A percentile compares a stretch with the other conserved stretches of the same genome.
phyloP scores from a whole-genome alignment of 2,888 invertebrate genomes.

The Metalampra italica region DNA sequence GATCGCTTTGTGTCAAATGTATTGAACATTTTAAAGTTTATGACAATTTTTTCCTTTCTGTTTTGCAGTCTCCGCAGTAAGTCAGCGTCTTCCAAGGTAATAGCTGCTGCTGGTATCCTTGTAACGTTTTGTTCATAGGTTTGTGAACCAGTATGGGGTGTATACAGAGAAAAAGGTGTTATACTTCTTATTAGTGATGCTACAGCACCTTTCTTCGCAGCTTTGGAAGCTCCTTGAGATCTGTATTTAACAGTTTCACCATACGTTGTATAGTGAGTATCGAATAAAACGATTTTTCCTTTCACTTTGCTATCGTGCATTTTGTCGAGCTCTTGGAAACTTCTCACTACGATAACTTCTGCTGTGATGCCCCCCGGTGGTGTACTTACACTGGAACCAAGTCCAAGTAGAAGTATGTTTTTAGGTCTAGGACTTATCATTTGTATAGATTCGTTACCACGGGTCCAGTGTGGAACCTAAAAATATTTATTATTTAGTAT shows the following conservation, averaged over 20 bases:
- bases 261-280: constrained; percentile 81
- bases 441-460: constrained; percentile 81
- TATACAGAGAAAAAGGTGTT: constrained; percentile 85
- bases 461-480: constrained; percentile 63
- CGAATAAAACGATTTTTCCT: constrained; percentile 88
- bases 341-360: constrained; percentile 82
- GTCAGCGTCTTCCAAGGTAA: constrained; percentile 87
- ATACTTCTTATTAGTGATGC: constrained; percentile 85
- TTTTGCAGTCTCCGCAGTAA: constrained; percentile 81
- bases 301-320: constrained; percentile 65
- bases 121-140: constrained; percentile 74
- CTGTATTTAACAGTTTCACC: constrained; percentile 83
- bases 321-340: constrained; percentile 81
- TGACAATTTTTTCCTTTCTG: constrained; percentile 56
- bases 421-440: constrained; percentile 80
- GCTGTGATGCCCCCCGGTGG: constrained; percentile 83
- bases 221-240: constrained; percentile 80
- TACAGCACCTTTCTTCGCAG: constrained; percentile 84
- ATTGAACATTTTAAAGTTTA: constrained; percentile 81
- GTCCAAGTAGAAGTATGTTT: constrained; percentile 81
- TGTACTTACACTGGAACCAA: constrained; percentile 84
- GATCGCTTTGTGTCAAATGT: constrained; percentile 77
- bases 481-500: constrained; percentile 13
- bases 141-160: constrained; percentile 86
- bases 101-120: constrained; percentile 84